These are phyloP conservation scores for Galaxea fascicularis DNA, from an alignment of 92 coral and sea anemone species.

Conservation along the genomic window DNA sequence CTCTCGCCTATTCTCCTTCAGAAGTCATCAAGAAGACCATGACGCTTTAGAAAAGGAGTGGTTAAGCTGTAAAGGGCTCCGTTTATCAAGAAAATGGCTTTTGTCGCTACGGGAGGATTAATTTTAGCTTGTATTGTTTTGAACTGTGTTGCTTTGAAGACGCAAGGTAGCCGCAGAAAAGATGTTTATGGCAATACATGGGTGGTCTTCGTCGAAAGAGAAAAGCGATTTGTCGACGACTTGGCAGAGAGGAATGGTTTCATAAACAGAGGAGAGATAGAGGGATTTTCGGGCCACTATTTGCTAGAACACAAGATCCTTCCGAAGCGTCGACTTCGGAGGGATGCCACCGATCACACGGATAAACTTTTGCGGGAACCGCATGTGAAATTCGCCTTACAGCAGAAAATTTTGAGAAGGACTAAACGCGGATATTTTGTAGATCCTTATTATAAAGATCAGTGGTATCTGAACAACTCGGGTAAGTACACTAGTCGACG, in stretches of 20 bases:
- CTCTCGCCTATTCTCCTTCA: constrained; percentile 15
- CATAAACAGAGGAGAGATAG: constrained; percentile 83
- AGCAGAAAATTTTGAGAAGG: constrained; percentile 88
- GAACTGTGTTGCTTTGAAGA: constrained; percentile 36
- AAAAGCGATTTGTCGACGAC: constrained; percentile 85
- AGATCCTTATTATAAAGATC: constrained; percentile 85
- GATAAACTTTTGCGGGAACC: constrained; percentile 80
- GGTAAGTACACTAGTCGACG: constrained; percentile 68
- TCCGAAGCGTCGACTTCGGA: constrained; percentile 74
- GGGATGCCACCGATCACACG: constrained; percentile 77
- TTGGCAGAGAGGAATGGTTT: constrained; percentile 88
- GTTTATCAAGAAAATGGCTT: constrained; percentile 24
- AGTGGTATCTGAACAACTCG: constrained; percentile 96
- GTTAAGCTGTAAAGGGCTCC: not conserved
- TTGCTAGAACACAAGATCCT: constrained; percentile 82
- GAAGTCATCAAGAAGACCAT: constrained; percentile 7
- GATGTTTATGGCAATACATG: constrained; percentile 89
- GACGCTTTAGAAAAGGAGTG: constrained; percentile 14
- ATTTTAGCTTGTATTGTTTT: constrained; percentile 40
- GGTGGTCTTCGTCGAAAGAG: constrained; percentile 88
- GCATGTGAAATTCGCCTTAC: constrained; percentile 80
- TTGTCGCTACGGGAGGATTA: constrained; percentile 25
- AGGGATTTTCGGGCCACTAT: constrained; percentile 84
- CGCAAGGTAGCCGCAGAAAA: not conserved
- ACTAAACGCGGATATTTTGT: constrained; percentile 77